Conservation (phyloP, 53 echinoderm and acorn worm species). For the Henricia sp. region DNA sequence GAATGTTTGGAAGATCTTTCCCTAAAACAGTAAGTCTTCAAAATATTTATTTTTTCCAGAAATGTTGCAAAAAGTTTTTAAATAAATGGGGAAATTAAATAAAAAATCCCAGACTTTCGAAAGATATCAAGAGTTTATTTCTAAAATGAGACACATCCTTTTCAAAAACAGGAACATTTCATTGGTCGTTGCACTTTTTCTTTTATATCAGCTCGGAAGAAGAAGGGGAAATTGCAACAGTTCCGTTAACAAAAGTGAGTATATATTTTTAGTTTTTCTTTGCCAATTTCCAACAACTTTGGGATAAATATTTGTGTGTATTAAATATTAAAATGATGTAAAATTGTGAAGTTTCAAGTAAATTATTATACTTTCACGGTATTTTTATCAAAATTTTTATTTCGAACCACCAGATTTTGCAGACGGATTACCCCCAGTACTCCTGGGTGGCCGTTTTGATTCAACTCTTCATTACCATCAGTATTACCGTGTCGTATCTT, state of each 20-base stretch:
- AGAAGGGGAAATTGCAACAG: slow-evolving; percentile 96
- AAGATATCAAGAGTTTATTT: slow-evolving; percentile 75
- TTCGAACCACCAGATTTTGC: slow-evolving; percentile 71
- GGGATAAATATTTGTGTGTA: too few relatives aligned
- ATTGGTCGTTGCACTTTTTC: too few relatives aligned
- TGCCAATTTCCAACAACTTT: too few relatives aligned
- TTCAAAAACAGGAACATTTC: too few relatives aligned
- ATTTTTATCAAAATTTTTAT: background rate
- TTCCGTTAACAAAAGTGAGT: slow-evolving; percentile 93
- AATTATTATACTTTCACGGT: too few relatives aligned
- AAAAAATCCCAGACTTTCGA: slow-evolving; percentile 93
- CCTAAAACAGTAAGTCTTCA: slow-evolving; percentile 63
- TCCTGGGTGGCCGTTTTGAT: slow-evolving; percentile 90
- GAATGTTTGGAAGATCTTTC: slow-evolving; percentile 72
- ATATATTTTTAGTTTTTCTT: slow-evolving; percentile 2
- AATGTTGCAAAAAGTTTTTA: background rate
- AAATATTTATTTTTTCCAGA: background rate
- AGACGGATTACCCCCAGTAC: slow-evolving; percentile 85
- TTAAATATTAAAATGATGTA: too few relatives aligned
- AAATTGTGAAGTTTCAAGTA: too few relatives aligned
- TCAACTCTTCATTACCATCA: slow-evolving; percentile 91
- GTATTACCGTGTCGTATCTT: slow-evolving; percentile 95
- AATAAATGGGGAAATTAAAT: slow-evolving; percentile 85
- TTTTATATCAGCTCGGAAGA: slow-evolving; percentile 77
- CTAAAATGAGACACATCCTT: too few relatives aligned